Conservation (phyloP, 2,888 invertebrate genomes). For the Andrena camellia region DNA sequence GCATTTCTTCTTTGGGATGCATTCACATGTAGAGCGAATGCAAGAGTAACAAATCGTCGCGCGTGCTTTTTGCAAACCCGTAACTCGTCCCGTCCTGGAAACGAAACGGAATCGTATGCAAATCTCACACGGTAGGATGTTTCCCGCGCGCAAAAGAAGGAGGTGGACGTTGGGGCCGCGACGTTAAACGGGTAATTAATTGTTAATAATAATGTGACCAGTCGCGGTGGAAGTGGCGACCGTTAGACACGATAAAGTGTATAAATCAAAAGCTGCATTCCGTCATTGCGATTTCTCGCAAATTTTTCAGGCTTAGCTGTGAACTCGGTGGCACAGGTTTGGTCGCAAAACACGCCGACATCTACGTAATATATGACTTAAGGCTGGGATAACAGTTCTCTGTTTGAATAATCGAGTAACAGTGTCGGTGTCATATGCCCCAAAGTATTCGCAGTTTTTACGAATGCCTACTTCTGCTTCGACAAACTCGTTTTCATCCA, state of each 20-base stretch:
- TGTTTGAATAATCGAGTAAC: constrained; percentile 38
- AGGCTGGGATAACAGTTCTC: constrained; percentile 33
- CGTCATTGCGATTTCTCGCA: constrained; percentile 43
- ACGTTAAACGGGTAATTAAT: constrained; percentile 52
- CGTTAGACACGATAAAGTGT: constrained; percentile 54
- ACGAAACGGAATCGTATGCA: constrained; percentile 43
- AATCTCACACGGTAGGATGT: constrained; percentile 23
- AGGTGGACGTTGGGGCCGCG: constrained; percentile 4
- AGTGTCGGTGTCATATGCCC: constrained; percentile 9
- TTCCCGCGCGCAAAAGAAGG: background rate
- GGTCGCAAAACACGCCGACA: constrained; percentile 15
- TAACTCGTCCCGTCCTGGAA: constrained; percentile 40
- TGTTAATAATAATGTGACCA: constrained; percentile 47
- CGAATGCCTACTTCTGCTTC: background rate
- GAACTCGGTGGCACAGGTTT: constrained; percentile 39
- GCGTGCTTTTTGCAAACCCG: constrained; percentile 1
- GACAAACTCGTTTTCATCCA: background rate
- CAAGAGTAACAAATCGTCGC: constrained; percentile 10
- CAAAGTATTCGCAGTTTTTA: background rate
- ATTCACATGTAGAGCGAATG: background rate
- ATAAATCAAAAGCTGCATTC: constrained; percentile 54
- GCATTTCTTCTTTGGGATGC: background rate
- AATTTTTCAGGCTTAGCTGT: constrained; percentile 54
- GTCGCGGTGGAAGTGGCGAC: constrained; percentile 35
- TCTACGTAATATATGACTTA: constrained; percentile 43